phyloP scores from a whole-genome alignment of 2,797 vertebrate species.

The Typhlichthys subterraneus region DNA sequence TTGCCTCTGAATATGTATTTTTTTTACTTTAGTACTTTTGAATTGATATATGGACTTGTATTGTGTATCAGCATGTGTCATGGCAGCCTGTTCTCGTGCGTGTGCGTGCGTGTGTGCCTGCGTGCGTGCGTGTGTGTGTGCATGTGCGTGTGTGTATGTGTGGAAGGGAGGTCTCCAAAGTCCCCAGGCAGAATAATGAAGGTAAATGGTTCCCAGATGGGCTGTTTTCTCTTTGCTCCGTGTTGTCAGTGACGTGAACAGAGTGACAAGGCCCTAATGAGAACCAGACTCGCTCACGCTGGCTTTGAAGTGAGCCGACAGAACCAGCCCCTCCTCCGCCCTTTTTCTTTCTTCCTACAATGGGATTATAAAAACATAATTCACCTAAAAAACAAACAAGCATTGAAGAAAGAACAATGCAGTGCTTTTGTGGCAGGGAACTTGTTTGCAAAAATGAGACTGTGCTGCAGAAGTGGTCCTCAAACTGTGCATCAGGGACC shows the following conservation, averaged over 20 bases:
- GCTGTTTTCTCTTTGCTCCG: constrained; percentile 64
- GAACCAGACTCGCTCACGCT: constrained; percentile 74
- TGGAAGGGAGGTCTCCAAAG: constrained; percentile 62
- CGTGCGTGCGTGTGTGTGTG: constrained; percentile 9
- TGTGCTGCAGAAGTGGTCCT: too few relatives aligned
- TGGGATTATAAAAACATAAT: constrained; percentile 47
- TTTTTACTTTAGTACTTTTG: constrained; percentile 41
- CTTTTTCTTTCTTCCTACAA: constrained; percentile 50
- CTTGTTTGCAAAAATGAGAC: background rate
- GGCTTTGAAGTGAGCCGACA: constrained; percentile 75
- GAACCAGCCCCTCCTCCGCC: constrained; percentile 33
- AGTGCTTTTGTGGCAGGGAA: constrained; percentile 37
- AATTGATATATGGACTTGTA: constrained; percentile 61
- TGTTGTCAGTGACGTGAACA: constrained; percentile 83
- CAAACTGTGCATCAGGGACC: too few relatives aligned
- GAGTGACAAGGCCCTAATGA: constrained; percentile 83
- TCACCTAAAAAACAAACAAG: constrained; percentile 45
- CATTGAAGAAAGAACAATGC: constrained; percentile 41
- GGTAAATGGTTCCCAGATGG: constrained; percentile 85
- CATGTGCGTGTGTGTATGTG: constrained; percentile 17
- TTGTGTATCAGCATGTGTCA: constrained; percentile 65
- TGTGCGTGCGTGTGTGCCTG: constrained; percentile 37
- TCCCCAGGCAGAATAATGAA: constrained; percentile 82
- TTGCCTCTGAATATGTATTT: constrained; percentile 3
- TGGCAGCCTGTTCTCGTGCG: constrained; percentile 31